These are phyloP conservation scores for Podocnemis expansa DNA, from an alignment of 2,113 vertebrate species.

Conservation along the genomic window DNA sequence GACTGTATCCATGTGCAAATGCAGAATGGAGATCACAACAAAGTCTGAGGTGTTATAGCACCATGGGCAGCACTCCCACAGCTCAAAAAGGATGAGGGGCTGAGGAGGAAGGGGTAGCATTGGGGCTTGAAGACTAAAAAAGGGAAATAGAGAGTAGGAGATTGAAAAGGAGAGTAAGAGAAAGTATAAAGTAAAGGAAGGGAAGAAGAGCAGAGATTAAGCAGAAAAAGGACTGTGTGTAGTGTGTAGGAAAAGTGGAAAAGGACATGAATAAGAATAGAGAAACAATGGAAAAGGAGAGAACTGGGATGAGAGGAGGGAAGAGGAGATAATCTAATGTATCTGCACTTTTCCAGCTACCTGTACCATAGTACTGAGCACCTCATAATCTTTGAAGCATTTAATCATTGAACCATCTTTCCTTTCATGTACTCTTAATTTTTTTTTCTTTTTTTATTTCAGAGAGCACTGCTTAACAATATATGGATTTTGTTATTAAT, in stretches of 20 bases:
- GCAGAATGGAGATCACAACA: conserved; percentile 69
- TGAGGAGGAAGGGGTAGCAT: conserved; percentile 59
- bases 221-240: not conserved
- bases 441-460: not conserved
- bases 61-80: conserved; percentile 68
- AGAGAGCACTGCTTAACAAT: not conserved
- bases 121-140: conserved; percentile 48
- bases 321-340: not conserved
- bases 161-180: not conserved
- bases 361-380: not conserved
- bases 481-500: not conserved
- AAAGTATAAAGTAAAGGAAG: conserved; percentile 25
- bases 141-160: not conserved
- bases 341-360: not conserved
- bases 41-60: conserved; percentile 72
- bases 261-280: not conserved
- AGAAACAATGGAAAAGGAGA: not conserved
- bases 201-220: not conserved
- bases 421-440: not conserved
- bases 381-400: not conserved
- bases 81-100: conserved; percentile 60
- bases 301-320: not conserved
- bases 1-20: conserved; percentile 71
- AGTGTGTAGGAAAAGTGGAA: not conserved
- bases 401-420: not conserved